Percentiles rank a stretch among this genome's conserved stretches.
Evolutionary conservation across 2,113 vertebrate genomes (phyloP).

Genomic region (Daphoenositta chrysoptera): DNA sequence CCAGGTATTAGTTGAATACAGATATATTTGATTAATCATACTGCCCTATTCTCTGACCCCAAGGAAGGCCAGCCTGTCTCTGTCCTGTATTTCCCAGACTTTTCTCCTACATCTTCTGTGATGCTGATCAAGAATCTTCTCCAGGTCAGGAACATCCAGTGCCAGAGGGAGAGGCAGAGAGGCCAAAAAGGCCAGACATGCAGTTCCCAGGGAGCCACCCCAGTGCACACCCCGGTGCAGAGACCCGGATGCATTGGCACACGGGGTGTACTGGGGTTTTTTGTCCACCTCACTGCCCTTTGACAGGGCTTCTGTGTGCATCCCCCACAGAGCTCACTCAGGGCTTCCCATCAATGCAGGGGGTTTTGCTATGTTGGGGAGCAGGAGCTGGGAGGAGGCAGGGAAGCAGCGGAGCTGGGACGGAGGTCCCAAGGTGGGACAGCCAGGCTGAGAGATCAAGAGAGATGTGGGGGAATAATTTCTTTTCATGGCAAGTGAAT

Average conservation of each 20-base stretch:
- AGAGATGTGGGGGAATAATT: background rate
- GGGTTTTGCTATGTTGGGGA: background rate
- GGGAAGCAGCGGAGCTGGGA: rapidly evolving
- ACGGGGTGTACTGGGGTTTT: background rate
- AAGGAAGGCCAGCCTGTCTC: background rate
- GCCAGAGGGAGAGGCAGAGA: background rate
- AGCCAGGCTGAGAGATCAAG: background rate
- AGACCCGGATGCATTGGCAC: rapidly evolving
- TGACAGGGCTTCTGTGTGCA: background rate
- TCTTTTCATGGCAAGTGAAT: background rate
- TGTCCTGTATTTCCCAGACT: background rate
- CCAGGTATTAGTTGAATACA: background rate
- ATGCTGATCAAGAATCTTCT: background rate
- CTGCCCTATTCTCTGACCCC: background rate
- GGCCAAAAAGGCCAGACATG: background rate
- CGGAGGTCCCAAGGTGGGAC: rapidly evolving
- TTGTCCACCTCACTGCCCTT: background rate
- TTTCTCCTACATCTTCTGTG: background rate
- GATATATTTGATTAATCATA: background rate
- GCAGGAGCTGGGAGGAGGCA: background rate
- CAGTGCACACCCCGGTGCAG: background rate
- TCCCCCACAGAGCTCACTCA: rapidly evolving
- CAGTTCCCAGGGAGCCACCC: background rate
- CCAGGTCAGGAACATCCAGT: background rate
- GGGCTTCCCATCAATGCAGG: background rate